phyloP scores from a whole-genome alignment of 2,888 invertebrate species.

The Parnassius orleans region DNA sequence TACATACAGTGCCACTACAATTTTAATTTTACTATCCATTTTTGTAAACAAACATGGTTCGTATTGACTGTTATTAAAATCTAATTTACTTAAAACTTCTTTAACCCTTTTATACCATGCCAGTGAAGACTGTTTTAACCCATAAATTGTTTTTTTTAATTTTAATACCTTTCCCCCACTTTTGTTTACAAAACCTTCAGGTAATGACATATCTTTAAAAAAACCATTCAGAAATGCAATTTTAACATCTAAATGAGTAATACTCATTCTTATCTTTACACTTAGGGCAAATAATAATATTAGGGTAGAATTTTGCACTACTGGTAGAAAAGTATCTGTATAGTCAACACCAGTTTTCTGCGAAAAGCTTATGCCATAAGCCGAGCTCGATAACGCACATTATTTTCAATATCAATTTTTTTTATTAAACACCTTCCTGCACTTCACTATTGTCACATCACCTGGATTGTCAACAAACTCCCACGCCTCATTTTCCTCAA shows the following conservation, averaged over 20 bases:
- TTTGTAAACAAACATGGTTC: constrained; percentile 9
- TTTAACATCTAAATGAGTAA: too few species aligned
- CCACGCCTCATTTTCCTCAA: constrained; percentile 21
- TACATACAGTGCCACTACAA: neutral
- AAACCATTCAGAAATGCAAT: too few species aligned
- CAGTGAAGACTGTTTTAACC: neutral
- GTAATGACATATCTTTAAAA: constrained; percentile 7
- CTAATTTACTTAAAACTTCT: neutral
- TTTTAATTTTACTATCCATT: neutral
- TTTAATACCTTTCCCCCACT: constrained; percentile 5
- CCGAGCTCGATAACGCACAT: too few species aligned
- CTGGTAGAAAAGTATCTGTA: too few species aligned
- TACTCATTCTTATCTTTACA: too few species aligned
- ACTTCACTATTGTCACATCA: constrained; percentile 21
- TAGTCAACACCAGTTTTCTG: too few species aligned
- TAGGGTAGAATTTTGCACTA: too few species aligned
- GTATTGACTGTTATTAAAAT: constrained; percentile 1
- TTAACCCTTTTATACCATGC: neutral
- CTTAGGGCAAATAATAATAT: too few species aligned
- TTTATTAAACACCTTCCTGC: constrained; percentile 16
- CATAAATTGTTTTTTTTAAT: neutral
- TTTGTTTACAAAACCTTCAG: constrained; percentile 7
- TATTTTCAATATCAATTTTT: too few species aligned
- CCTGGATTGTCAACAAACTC: constrained; percentile 21
- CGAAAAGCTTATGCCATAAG: too few species aligned